These are phyloP conservation scores for Drosophila tani DNA, from an alignment of 1,140 invertebrate genomes.

Conservation along the genomic window DNA sequence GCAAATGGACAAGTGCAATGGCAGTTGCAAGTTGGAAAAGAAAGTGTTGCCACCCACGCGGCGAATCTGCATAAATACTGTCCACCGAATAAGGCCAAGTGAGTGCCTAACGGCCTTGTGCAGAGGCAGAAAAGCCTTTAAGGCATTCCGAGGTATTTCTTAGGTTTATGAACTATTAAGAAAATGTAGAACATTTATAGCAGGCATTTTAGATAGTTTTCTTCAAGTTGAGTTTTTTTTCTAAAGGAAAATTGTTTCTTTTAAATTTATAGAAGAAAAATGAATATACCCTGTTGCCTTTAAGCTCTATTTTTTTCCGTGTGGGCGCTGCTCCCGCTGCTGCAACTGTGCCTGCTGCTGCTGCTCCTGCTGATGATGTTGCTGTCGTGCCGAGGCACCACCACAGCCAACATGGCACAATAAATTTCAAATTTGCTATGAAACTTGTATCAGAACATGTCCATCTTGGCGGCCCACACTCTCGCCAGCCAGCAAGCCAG, in stretches of 20 bases:
- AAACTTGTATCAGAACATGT: constrained; percentile 83
- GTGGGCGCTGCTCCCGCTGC: constrained; percentile 65
- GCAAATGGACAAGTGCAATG: constrained; percentile 53
- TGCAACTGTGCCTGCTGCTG: constrained; percentile 27
- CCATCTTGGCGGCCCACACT: constrained; percentile 75
- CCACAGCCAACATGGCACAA: constrained; percentile 54
- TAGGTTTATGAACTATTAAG: no score
- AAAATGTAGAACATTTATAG: neutral
- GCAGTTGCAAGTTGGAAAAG: constrained; percentile 44
- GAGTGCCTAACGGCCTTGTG: constrained; percentile 47
- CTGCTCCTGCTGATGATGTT: constrained; percentile 53
- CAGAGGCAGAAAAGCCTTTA: neutral
- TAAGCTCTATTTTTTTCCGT: neutral
- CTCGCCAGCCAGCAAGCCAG: constrained; percentile 3
- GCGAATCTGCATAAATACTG: constrained; percentile 68
- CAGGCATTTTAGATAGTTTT: neutral
- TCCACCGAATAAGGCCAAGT: constrained; percentile 65
- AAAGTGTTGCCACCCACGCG: constrained; percentile 76
- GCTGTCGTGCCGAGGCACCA: constrained; percentile 40
- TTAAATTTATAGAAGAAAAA: no score
- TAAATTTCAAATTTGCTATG: constrained; percentile 82
- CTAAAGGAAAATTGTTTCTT: no score
- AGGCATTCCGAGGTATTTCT: no score
- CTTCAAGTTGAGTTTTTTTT: no score
- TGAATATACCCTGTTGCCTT: no score